Evolutionary conservation across 1,140 invertebrate genomes (phyloP).

Genomic region (Bradynema listronoti): DNA sequence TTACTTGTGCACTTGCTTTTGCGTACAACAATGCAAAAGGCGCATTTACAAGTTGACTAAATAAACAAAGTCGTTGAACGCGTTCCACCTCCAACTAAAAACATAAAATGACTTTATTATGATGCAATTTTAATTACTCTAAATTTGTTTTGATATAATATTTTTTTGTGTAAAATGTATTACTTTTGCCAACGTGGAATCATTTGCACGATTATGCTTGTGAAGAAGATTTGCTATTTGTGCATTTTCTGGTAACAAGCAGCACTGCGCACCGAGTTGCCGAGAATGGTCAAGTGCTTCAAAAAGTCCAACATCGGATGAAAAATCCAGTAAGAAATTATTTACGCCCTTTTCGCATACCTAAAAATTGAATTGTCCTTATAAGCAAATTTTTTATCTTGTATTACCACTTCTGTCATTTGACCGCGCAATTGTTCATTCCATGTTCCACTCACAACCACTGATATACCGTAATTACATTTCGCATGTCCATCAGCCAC

Average conservation of each 20-base stretch:
- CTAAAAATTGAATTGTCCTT: background rate
- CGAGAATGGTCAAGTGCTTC: slow-evolving; percentile 60
- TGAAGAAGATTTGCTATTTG: slow-evolving; percentile 73
- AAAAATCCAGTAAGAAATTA: slow-evolving; percentile 97
- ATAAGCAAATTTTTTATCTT: background rate
- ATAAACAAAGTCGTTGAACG: slow-evolving; percentile 81
- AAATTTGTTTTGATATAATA: background rate
- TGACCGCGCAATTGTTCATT: slow-evolving; percentile 57
- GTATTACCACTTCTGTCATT: slow-evolving; percentile 60
- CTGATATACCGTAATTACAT: slow-evolving; percentile 88
- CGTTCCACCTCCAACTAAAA: slow-evolving; percentile 81
- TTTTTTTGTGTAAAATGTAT: background rate
- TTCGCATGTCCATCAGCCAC: slow-evolving; percentile 90
- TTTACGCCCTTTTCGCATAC: slow-evolving; percentile 70
- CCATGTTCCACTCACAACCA: slow-evolving; percentile 81
- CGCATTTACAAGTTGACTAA: slow-evolving; percentile 79
- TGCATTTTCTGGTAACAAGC: slow-evolving; percentile 94
- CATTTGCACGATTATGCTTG: slow-evolving; percentile 83
- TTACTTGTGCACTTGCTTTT: slow-evolving; percentile 81
- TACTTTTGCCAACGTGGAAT: slow-evolving; percentile 81
- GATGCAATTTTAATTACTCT: no score
- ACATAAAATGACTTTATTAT: no score
- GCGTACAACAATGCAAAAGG: slow-evolving; percentile 91
- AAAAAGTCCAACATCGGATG: slow-evolving; percentile 80
- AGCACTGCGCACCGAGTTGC: slow-evolving; percentile 71